Evolutionary conservation across 2,797 vertebrate genomes (phyloP).

Genomic region (Rallus crepitans): DNA sequence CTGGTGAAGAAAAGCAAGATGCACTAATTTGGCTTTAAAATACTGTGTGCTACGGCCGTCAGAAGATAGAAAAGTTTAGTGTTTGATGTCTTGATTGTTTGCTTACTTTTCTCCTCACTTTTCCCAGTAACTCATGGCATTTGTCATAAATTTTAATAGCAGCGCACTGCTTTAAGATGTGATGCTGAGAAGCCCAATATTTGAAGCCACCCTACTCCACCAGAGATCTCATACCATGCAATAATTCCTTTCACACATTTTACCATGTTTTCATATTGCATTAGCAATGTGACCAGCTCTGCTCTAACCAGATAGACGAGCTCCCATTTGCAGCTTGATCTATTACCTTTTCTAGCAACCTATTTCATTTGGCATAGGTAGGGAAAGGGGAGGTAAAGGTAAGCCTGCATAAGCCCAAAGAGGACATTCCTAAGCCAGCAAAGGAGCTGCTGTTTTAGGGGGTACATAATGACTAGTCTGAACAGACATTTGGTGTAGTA

Average conservation of each 20-base stretch:
- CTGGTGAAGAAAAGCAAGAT: neutral
- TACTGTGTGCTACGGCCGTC: neutral
- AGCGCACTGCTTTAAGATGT: neutral
- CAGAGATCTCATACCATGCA: rapidly evolving
- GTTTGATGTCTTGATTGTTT: neutral
- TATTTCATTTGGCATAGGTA: neutral
- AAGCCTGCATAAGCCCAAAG: neutral
- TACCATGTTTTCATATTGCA: neutral
- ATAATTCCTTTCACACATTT: neutral
- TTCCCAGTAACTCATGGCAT: neutral
- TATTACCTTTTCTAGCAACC: neutral
- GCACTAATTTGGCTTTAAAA: neutral
- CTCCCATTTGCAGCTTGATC: neutral
- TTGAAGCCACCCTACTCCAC: neutral
- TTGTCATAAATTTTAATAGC: neutral
- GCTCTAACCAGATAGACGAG: neutral
- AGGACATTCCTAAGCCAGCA: neutral
- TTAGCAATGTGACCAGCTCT: neutral
- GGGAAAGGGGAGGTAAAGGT: neutral
- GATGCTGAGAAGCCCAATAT: neutral
- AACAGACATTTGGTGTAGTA: neutral
- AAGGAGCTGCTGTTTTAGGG: neutral
- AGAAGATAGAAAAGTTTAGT: neutral
- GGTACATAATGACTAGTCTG: neutral
- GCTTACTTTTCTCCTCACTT: neutral